Conservation (phyloP, 2,888 invertebrate genomes). For the Dryobota labecula region DNA sequence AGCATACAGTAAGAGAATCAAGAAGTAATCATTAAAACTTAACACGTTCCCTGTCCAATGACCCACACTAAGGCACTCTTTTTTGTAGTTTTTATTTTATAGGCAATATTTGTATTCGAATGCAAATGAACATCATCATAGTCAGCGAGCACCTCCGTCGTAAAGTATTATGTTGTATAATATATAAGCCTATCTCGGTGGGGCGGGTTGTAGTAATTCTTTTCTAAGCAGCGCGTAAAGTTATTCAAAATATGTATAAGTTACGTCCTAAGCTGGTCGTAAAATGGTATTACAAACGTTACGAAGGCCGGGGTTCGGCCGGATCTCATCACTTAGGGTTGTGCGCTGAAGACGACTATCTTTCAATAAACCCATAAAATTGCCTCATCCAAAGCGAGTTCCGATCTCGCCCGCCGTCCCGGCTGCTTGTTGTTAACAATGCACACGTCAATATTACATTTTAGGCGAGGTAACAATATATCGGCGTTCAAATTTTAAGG, state of each 20-base stretch:
- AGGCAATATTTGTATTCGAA: constrained; percentile 12
- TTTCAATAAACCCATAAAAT: constrained; percentile 87
- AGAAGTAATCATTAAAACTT: too few relatives aligned
- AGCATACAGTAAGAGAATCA: too few relatives aligned
- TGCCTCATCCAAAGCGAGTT: constrained; percentile 77
- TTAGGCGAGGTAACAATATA: constrained; percentile 83
- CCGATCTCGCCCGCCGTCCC: constrained; percentile 69
- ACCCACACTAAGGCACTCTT: background rate
- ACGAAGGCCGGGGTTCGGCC: constrained; percentile 85
- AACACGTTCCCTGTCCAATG: too few relatives aligned
- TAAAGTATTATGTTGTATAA: constrained; percentile 54
- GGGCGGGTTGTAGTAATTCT: constrained; percentile 80
- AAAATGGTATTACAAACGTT: constrained; percentile 89
- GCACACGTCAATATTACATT: constrained; percentile 85
- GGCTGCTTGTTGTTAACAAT: constrained; percentile 79
- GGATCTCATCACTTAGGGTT: constrained; percentile 88
- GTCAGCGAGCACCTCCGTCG: constrained; percentile 56
- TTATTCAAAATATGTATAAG: constrained; percentile 89
- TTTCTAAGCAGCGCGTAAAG: constrained; percentile 85
- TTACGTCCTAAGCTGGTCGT: constrained; percentile 87
- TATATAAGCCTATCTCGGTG: constrained; percentile 76
- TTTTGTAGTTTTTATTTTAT: constrained; percentile 6
- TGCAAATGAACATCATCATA: constrained; percentile 28
- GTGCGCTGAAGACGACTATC: constrained; percentile 82
- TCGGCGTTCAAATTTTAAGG: constrained; percentile 82